Evolutionary conservation across 2,888 invertebrate genomes (phyloP), one percentile per base, ranked within the genome.

Genomic region (Himalopsyche tibetana): DNA sequence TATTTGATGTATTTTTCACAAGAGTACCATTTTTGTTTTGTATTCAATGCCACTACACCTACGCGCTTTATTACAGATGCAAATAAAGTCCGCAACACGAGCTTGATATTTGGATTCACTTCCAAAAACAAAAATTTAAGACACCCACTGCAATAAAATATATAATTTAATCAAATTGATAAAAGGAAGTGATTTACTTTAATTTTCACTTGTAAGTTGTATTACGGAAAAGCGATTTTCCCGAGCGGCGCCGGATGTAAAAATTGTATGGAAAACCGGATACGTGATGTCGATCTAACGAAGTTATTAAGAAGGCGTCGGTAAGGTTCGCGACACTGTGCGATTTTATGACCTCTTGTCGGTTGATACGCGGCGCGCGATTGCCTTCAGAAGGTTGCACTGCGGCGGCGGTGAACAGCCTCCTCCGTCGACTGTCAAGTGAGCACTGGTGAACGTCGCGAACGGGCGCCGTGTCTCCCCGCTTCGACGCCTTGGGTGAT

Each of bases 11-110:
- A 15, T 74, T 74, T 74, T 36, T 36, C 69, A 74, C 74, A 36
- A 28, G 74, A 74, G 74, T 74, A 74, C 63, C 12, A 69, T 69
- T 19, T 69, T 74, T 74, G n/a, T 51, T 82, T 40, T 36, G 55
- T 55, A 80, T 83, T 85, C 85, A 85, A 85, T 85, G 85, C 82
- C 85, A 80, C 82, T 55, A 80, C 85, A 85, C 85, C 85, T 83
- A 85, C 85, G 51, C 74, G 51, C 38, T 79, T 19, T 55, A 84
- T 84, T 40, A 83, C 38, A 69, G 55, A 82, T 55, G 82, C 82
- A 80, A 45, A 80, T 74, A 80, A 80, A 80, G 80, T 80, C 45
- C 45, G 74, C 38, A 74, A 80, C 51, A 80, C 80, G 80, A 80
- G 15, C 51, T 74, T 4, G 19, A 74, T 38, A 51, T 45, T 38